Percentiles rank a stretch among this genome's conserved stretches.
Evolutionary conservation across 2,888 invertebrate species (phyloP).

Genomic region (Trissolcus brochymenae): DNA sequence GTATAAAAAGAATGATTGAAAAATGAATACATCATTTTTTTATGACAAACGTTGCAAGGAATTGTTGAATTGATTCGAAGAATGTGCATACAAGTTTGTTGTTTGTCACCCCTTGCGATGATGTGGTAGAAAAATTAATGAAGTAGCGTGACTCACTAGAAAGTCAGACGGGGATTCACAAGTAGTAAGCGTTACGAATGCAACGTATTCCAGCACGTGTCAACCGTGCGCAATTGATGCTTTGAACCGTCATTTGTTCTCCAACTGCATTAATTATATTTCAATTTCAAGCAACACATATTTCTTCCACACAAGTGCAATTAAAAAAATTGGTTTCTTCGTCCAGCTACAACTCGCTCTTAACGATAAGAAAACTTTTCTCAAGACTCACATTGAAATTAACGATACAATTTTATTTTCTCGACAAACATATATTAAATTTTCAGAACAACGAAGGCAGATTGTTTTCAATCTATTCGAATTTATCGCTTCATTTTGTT

Average conservation of each 20-base stretch:
- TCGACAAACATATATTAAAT: too few relatives aligned
- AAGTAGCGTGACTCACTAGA: conserved; percentile 56
- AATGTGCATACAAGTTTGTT: conserved; percentile 6
- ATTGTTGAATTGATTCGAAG: conserved; percentile 6
- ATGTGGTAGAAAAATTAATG: conserved; percentile 52
- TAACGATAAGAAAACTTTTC: neutral
- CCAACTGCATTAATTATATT: neutral
- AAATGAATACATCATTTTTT: neutral
- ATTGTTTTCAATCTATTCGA: conserved; percentile 2
- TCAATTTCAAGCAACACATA: too few relatives aligned
- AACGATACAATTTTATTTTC: too few relatives aligned
- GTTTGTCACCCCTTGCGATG: conserved; percentile 39
- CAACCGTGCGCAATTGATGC: conserved; percentile 14
- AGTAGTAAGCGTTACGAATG: conserved; percentile 36
- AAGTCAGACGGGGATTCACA: conserved; percentile 49
- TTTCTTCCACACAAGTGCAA: too few relatives aligned
- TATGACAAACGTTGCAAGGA: too few relatives aligned
- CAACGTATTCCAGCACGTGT: conserved; percentile 26
- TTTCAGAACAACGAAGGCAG: too few relatives aligned
- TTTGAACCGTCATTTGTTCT: neutral
- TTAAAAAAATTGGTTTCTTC: too few relatives aligned
- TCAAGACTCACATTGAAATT: too few relatives aligned
- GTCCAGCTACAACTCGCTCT: too few relatives aligned
- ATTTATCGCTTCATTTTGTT: neutral
- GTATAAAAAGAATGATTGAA: neutral